phyloP scores from a whole-genome alignment of 2,888 invertebrate genomes.

The Lamellibrachia satsuma region DNA sequence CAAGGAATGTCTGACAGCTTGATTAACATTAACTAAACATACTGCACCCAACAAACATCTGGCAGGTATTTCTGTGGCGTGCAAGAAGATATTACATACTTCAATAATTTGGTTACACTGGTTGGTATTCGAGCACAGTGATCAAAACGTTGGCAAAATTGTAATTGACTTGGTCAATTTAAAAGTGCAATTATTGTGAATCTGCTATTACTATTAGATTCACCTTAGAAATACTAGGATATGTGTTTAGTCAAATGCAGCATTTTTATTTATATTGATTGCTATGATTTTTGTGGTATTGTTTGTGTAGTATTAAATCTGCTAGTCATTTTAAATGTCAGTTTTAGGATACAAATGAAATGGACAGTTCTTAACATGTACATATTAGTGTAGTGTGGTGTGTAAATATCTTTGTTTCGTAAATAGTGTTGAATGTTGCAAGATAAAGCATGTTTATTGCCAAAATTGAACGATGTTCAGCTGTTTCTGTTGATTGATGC shows the following conservation, averaged over 20 bases:
- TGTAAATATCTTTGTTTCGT: background rate
- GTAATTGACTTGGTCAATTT: background rate
- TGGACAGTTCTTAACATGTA: background rate
- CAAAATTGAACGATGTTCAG: background rate
- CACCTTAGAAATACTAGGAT: background rate
- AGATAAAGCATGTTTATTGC: background rate
- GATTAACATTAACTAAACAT: background rate
- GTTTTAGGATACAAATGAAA: background rate
- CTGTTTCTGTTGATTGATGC: background rate
- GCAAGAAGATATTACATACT: background rate
- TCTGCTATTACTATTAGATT: background rate
- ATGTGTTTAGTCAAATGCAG: background rate
- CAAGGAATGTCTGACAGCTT: background rate
- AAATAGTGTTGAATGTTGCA: background rate
- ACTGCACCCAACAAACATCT: background rate
- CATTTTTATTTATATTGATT: background rate
- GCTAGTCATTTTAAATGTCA: background rate
- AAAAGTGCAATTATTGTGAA: constrained; percentile 3
- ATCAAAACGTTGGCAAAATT: background rate
- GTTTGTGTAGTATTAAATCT: background rate
- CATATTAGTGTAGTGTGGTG: background rate
- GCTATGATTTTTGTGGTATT: background rate
- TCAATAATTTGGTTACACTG: background rate
- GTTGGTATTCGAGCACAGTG: background rate
- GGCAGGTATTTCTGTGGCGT: background rate